Base-by-base conservation (phyloP, 2,888 invertebrate species). In the Tinea semifulvella region DNA sequence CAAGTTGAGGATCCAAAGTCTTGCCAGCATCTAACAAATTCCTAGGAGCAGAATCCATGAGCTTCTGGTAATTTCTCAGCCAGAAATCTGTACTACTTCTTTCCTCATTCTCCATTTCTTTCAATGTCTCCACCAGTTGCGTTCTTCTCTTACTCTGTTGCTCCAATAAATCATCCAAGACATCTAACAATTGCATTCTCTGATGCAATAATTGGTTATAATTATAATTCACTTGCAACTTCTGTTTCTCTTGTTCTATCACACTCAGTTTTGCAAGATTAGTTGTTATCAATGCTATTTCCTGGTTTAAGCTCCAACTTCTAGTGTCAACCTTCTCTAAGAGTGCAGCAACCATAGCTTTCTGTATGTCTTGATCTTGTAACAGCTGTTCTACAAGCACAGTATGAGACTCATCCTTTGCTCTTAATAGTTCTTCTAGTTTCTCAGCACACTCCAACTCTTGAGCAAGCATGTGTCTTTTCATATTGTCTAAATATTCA, bases 1-100 rank as follows among this genome's bases (percentile, higher is more conserved):
- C 88, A 50, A 91, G 70, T 43, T 72, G 58, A 13, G 89, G 89
- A 61, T 91, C 88, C 36, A 91, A 72, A 53, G 81, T 76, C 49
- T 81, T 84, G 48, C 85, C 83, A 44, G 86, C 77, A 57, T 85
- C 83, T 20, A 87, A 67, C 49, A 90, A 70, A 42, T 85, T 84
- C 55, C 82, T 84, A 17, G 94, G 93, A 52, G 89, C 85, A 19
- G 85, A 85, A 61, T 94, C 91, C 61, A 94, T 80, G 35, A 95
- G 69, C 52, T 87, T 85, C 65, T 95, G 94, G 65, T 93, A 95
- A 65, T 94, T 94, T 57, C 85, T 82, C 50, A 91, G 68, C 91
- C 91, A 91, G 63, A 89, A 91, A 58, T 87, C 86, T 53, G 82
- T 71, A 1, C 75, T 66, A 42, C 63, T 70, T 51, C 74, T 71